Conservation (phyloP, 2,113 vertebrate genomes). For the Orientallactaga bullata region DNA sequence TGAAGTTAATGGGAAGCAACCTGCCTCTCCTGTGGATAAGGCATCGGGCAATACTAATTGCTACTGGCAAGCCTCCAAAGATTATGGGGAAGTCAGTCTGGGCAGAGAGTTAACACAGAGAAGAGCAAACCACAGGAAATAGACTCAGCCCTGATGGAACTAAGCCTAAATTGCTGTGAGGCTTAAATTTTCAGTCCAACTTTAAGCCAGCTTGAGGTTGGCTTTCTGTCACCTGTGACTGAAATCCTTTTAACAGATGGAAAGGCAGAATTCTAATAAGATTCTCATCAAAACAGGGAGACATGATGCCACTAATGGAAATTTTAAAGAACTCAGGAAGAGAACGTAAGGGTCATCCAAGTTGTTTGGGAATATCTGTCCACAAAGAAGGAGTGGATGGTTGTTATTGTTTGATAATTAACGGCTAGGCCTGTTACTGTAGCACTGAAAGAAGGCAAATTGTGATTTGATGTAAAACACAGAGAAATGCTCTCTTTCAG, state of each 20-base stretch:
- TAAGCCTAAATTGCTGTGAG: neutral
- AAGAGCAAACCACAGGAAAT: neutral
- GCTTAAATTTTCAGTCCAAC: neutral
- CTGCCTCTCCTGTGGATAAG: conserved; percentile 67
- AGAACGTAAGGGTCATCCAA: neutral
- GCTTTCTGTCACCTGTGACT: conserved; percentile 42
- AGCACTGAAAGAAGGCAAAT: neutral
- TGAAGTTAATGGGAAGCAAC: conserved; percentile 76
- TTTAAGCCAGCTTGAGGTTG: neutral
- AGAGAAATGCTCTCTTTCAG: conserved; percentile 57
- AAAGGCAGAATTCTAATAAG: conserved; percentile 38
- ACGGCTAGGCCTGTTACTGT: neutral
- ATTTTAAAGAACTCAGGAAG: neutral
- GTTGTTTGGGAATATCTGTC: conserved; percentile 11
- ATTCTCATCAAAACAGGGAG: neutral
- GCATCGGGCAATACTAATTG: conserved; percentile 72
- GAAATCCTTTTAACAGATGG: conserved; percentile 34
- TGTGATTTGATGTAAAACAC: conserved; percentile 28
- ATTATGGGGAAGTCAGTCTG: conserved; percentile 50
- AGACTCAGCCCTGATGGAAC: neutral
- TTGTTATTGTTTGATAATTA: neutral
- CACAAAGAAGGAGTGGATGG: neutral
- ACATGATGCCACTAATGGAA: neutral
- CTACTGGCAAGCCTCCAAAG: conserved; percentile 70
- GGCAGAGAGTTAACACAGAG: conserved; percentile 16